Base-by-base conservation (phyloP, 2,113 vertebrate genomes). In the Uria aalge region DNA sequence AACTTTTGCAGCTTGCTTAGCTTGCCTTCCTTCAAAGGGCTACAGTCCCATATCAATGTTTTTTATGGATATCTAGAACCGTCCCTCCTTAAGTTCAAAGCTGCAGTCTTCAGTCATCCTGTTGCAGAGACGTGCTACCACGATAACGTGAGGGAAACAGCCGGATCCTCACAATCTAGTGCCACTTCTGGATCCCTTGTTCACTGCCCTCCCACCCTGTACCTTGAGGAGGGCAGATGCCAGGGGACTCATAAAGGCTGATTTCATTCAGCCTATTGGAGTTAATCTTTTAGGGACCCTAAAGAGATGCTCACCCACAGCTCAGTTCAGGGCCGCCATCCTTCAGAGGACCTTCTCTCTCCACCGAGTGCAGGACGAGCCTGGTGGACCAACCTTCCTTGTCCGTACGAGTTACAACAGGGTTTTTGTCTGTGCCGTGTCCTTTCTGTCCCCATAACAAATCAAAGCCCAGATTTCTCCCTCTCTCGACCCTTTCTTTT, bases 101-200 rank as follows among this genome's bases (percentile, higher is more conserved):
- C 67, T 53, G 20, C 59, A 34, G 22, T 10, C 50, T 69, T 63
- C 47, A 64, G 23, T 36, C 40, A 59, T 20, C 29, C 8, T 79
- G 29, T 47, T 32, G 45, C 22, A 47, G 43, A 71, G 4, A 24
- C 0, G 0, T 13, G 23, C 22, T 23, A 52, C 29, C 22, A 29
- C 13, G 43, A 3, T 4, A 72, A 88, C 0, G 0, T 1, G 2
- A 88, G 43, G 16, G 57, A 22, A 74, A 64, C 15, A 14, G 23
- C 14, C 64, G n/a, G 67, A 69, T 20, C n/a, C 41, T 75, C 50
- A 67, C 3, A 38, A 21, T 12, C 20, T 23, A 38, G n/a, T 41
- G 14, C 15, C 10, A 15, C 14, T 72, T 26, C 26, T 59, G 52
- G 21, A 72, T 48, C 18, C 30, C 16, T 40, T 40, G 9, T 13